These are phyloP conservation scores for Corythaeola cristata DNA, from an alignment of 2,113 vertebrate species.

Conservation along the genomic window DNA sequence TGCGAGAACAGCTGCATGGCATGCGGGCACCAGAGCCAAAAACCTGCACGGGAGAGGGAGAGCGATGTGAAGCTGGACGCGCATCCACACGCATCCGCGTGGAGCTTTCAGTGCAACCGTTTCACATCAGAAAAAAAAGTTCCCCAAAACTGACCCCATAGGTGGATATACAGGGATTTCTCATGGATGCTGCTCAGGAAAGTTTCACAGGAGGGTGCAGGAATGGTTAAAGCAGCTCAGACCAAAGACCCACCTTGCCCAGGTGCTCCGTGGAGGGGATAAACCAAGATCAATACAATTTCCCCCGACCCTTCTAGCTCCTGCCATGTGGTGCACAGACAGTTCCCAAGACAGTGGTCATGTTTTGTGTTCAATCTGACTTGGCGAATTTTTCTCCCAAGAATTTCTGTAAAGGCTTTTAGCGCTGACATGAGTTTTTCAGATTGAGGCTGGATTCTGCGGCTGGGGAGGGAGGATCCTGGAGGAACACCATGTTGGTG, in stretches of 20 bases:
- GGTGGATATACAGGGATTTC: neutral
- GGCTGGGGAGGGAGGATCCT: neutral
- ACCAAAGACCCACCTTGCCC: neutral
- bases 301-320: neutral
- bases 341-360: rapidly evolving
- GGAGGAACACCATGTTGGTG: neutral
- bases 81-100: rapidly evolving
- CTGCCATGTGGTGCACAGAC: neutral
- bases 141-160: neutral
- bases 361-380: neutral
- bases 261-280: neutral
- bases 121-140: neutral
- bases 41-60: neutral
- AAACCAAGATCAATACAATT: neutral
- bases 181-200: neutral
- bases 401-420: neutral
- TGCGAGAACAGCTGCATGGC: neutral
- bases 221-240: neutral
- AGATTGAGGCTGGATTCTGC: neutral
- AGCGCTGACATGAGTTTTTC: neutral
- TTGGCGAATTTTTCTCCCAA: neutral
- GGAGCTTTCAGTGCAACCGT: neutral
- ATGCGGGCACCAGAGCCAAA: too few relatives aligned
- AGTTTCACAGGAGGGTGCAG: neutral
- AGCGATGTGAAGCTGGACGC: neutral